Evolutionary conservation across 2,797 vertebrate species (phyloP).

Genomic region (Sebastes nivosus): DNA sequence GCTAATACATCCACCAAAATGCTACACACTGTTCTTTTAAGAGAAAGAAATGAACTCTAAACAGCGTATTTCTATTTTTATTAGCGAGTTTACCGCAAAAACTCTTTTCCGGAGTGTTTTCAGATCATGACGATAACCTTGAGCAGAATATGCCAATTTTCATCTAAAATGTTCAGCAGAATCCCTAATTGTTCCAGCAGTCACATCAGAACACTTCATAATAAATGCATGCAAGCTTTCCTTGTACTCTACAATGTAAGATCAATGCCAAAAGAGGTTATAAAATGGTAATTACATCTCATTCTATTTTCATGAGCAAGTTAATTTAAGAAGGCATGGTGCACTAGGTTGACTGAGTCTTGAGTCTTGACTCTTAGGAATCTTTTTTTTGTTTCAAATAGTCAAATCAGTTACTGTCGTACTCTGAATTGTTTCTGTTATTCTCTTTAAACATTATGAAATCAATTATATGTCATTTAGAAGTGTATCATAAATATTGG

Average conservation of each 20-base stretch:
- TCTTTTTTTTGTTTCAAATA: constrained; percentile 6
- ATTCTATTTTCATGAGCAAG: constrained; percentile 63
- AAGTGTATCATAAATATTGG: too few species aligned
- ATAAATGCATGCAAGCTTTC: constrained; percentile 59
- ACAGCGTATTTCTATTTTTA: not conserved
- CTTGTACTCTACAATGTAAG: constrained; percentile 48
- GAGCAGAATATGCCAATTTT: constrained; percentile 6
- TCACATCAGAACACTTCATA: constrained; percentile 56
- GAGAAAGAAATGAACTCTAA: not conserved
- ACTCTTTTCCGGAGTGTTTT: not conserved
- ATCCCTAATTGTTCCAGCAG: constrained; percentile 28
- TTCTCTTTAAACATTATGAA: not conserved
- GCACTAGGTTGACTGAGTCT: not conserved
- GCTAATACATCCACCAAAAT: too few species aligned
- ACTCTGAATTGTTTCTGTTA: not conserved
- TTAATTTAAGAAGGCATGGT: constrained; percentile 63
- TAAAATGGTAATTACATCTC: constrained; percentile 72
- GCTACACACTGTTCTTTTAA: too few species aligned
- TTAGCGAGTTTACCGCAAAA: not conserved
- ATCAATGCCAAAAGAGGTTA: constrained; percentile 71
- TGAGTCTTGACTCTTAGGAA: constrained; percentile 3
- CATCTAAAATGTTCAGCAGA: constrained; percentile 18
- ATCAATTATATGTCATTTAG: too few species aligned
- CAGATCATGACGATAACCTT: constrained; percentile 1
- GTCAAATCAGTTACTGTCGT: not conserved